Evolutionary conservation across 2,797 vertebrate genomes (phyloP).

Genomic region (Centroberyx gerrardi): DNA sequence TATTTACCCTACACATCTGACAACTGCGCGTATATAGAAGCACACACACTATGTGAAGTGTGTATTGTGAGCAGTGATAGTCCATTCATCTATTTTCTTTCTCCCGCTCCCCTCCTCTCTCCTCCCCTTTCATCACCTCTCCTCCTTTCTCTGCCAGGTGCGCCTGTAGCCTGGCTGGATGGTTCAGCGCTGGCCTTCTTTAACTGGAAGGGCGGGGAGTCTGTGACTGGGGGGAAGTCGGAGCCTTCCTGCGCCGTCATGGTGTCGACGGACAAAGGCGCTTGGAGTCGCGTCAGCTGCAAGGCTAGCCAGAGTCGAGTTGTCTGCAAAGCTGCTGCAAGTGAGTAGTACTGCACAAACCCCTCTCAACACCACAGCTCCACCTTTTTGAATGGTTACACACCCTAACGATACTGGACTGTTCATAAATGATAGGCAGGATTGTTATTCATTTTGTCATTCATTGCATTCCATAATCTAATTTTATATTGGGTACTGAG

Average conservation of each 20-base stretch:
- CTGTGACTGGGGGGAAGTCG: neutral
- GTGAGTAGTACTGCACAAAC: conserved; percentile 80
- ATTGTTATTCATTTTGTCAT: neutral
- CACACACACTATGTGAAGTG: neutral
- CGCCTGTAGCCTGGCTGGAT: conserved; percentile 87
- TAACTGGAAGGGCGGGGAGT: conserved; percentile 85
- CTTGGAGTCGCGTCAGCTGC: conserved; percentile 89
- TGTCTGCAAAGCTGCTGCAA: conserved; percentile 90
- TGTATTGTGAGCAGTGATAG: neutral
- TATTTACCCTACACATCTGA: neutral
- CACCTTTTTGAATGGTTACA: neutral
- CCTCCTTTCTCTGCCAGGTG: conserved; percentile 43
- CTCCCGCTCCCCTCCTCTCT: neutral
- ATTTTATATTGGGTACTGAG: too few species aligned
- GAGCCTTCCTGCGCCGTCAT: conserved; percentile 87
- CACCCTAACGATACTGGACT: too few species aligned
- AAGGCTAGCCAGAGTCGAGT: conserved; percentile 84
- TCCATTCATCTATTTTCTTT: neutral
- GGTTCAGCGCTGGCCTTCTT: conserved; percentile 87
- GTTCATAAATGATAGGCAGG: neutral
- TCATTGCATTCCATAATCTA: too few species aligned
- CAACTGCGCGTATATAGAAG: neutral
- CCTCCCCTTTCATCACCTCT: neutral
- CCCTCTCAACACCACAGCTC: neutral
- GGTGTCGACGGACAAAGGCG: conserved; percentile 81